Evolutionary conservation across 2,797 vertebrate genomes (phyloP).

Genomic region (Limnodromus scolopaceus): DNA sequence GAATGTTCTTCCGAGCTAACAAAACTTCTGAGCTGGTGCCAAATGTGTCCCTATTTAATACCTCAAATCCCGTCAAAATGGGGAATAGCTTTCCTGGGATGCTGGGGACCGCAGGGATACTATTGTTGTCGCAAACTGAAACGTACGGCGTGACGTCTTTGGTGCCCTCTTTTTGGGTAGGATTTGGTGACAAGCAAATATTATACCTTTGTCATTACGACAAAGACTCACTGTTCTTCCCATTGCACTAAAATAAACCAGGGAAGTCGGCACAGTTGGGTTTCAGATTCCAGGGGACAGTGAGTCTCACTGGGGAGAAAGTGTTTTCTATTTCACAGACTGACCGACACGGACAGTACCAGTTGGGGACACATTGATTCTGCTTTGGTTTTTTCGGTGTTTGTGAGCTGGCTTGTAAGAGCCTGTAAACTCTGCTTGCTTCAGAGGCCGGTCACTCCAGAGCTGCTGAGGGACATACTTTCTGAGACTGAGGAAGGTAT

Average conservation of each 20-base stretch:
- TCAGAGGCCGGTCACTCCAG: background rate
- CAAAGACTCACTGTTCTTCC: conserved; percentile 49
- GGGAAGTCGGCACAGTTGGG: background rate
- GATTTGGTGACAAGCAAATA: conserved; percentile 50
- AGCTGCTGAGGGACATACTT: background rate
- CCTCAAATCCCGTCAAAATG: background rate
- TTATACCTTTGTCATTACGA: conserved; percentile 22
- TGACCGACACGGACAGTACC: background rate
- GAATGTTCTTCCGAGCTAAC: background rate
- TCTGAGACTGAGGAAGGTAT: too few species aligned
- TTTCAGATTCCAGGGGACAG: conserved; percentile 45
- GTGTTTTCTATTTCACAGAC: conserved; percentile 3
- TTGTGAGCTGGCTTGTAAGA: background rate
- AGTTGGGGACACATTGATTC: background rate
- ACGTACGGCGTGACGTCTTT: fast-evolving
- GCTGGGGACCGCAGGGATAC: background rate
- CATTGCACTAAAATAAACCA: background rate
- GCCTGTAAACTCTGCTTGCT: background rate
- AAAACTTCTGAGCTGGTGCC: background rate
- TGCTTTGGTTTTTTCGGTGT: background rate
- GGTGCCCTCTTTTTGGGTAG: background rate
- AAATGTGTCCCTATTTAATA: background rate
- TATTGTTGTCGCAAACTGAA: background rate
- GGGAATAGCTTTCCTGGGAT: background rate
- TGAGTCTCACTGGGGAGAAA: conserved; percentile 14